Evolutionary conservation across 92 coral and sea anemone species (phyloP).

Genomic region (Siderastrea siderea): DNA sequence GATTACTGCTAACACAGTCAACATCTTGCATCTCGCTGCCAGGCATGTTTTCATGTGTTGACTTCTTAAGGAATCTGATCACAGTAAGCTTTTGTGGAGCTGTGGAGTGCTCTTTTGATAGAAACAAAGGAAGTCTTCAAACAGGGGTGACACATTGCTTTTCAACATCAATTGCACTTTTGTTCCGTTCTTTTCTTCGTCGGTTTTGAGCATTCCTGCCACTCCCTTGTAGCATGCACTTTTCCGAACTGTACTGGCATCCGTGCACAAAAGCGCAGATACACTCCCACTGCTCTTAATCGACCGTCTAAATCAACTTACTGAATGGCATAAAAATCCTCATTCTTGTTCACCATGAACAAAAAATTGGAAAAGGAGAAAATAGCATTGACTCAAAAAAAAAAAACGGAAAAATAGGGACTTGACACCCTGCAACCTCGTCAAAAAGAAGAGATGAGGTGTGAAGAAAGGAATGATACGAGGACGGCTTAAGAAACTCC

Average conservation of each 20-base stretch:
- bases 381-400: no score
- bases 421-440: no score
- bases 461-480: no score
- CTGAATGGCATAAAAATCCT: background rate
- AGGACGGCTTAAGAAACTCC: no score
- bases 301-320: constrained; percentile 5
- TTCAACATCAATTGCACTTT: constrained; percentile 48
- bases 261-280: constrained; percentile 51
- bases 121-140: constrained; percentile 57
- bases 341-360: no score
- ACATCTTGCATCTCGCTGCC: constrained; percentile 48
- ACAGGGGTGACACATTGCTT: constrained; percentile 56
- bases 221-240: constrained; percentile 50
- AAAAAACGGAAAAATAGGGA: no score
- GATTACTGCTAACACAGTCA: constrained; percentile 48
- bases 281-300: constrained; percentile 68
- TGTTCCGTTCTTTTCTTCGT: constrained; percentile 44
- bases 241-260: constrained; percentile 42
- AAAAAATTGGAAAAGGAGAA: no score
- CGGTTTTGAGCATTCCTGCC: constrained; percentile 37
- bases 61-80: constrained; percentile 59
- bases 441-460: no score
- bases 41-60: constrained; percentile 47
- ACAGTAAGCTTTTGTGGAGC: constrained; percentile 41
- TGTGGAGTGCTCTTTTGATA: constrained; percentile 61